Evolutionary conservation across 2,888 invertebrate genomes (phyloP).

Genomic region (Herminia tarsipennalis): DNA sequence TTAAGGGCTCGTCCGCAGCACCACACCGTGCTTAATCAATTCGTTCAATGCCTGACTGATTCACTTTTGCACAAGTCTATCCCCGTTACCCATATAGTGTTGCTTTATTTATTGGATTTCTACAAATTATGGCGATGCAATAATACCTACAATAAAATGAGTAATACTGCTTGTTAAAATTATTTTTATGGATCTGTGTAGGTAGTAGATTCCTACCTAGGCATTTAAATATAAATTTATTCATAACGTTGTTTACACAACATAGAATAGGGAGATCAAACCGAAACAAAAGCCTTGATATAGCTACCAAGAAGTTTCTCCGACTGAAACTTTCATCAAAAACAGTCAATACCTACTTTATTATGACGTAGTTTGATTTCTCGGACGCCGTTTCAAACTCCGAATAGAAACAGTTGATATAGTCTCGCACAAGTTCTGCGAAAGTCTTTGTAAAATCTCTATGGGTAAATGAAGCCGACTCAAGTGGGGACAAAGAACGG

Average conservation of each 20-base stretch:
- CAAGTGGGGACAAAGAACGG: conserved; percentile 53
- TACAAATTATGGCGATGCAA: too few relatives aligned
- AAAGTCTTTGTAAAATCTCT: conserved; percentile 51
- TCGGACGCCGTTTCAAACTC: conserved; percentile 1
- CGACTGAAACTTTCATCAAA: conserved; percentile 12
- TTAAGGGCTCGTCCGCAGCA: too few relatives aligned
- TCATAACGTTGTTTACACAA: neutral
- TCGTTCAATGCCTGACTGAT: too few relatives aligned
- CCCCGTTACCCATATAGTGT: too few relatives aligned
- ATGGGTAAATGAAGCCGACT: conserved; percentile 53
- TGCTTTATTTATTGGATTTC: too few relatives aligned
- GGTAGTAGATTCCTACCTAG: too few relatives aligned
- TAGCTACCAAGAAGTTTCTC: conserved; percentile 14
- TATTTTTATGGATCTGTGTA: too few relatives aligned
- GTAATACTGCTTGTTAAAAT: too few relatives aligned
- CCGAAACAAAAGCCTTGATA: conserved; percentile 9
- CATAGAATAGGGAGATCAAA: conserved; percentile 5
- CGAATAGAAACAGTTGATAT: conserved; percentile 6
- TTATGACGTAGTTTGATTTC: conserved; percentile 2
- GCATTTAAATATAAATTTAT: neutral
- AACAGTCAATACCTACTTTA: conserved; percentile 1
- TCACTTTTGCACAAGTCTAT: too few relatives aligned
- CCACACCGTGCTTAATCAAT: too few relatives aligned
- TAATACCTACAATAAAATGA: too few relatives aligned
- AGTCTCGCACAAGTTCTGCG: conserved; percentile 34